Evolutionary conservation across 2,113 vertebrate genomes (phyloP).

Genomic region (Tragelaphus strepsiceros): DNA sequence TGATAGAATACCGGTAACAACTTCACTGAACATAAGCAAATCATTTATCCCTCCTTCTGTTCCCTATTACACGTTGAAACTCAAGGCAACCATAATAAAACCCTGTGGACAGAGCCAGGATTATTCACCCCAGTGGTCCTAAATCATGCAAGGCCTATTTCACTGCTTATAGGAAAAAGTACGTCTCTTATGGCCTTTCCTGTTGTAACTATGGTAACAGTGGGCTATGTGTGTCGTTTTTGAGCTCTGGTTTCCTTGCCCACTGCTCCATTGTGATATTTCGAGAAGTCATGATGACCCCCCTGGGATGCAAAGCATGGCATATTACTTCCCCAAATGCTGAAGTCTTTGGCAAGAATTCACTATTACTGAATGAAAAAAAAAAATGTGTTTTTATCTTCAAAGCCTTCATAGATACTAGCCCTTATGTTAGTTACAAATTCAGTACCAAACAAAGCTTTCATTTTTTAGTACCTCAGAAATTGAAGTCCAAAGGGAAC

Average conservation of each 20-base stretch:
- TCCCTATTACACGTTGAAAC: neutral
- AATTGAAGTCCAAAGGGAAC: neutral
- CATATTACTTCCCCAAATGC: neutral
- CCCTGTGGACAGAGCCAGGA: neutral
- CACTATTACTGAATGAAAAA: neutral
- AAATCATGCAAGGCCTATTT: neutral
- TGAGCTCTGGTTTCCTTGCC: neutral
- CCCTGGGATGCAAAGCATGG: neutral
- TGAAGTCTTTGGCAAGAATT: neutral
- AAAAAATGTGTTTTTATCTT: neutral
- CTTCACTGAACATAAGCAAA: neutral
- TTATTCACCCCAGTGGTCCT: neutral
- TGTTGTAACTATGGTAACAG: slow-evolving; percentile 44
- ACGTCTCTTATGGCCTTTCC: neutral
- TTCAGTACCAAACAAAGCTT: neutral
- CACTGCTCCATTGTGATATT: neutral
- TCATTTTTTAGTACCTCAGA: neutral
- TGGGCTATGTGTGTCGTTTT: neutral
- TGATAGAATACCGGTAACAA: neutral
- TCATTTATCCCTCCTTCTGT: neutral
- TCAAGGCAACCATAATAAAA: neutral
- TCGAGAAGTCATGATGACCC: neutral
- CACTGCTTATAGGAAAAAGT: neutral
- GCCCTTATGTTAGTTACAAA: neutral
- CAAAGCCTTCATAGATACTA: neutral